phyloP scores from a whole-genome alignment of 2,797 vertebrate genomes.

The Mionectes olivaceus region DNA sequence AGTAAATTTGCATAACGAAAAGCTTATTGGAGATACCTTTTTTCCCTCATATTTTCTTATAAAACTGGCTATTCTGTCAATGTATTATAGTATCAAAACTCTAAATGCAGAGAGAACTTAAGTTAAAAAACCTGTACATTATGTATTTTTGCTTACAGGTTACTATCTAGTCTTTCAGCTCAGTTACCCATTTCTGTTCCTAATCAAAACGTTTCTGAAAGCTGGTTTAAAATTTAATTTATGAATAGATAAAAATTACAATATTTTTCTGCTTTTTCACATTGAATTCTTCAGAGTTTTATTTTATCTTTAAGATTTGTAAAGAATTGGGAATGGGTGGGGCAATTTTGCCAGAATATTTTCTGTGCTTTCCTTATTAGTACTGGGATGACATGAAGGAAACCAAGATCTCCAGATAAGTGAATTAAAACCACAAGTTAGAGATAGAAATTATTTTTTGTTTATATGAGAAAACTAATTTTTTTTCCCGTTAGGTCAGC shows the following conservation, averaged over 20 bases:
- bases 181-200: not conserved
- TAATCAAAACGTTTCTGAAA: not conserved
- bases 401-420: not conserved
- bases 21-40: not conserved
- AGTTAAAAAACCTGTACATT: not conserved
- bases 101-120: not conserved
- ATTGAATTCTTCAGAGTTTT: not conserved
- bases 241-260: not conserved
- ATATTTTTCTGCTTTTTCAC: not conserved
- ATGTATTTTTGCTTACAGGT: not conserved
- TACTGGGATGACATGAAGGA: not conserved
- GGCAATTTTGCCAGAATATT: not conserved
- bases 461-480: not conserved
- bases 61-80: not conserved
- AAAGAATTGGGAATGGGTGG: not conserved
- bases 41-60: not conserved
- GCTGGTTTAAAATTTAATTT: not conserved
- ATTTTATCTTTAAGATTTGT: not conserved
- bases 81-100: not conserved
- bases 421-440: not conserved
- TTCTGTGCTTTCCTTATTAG: not conserved
- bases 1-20: conserved; percentile 27
- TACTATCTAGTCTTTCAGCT: not conserved
- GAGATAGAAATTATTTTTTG: not conserved
- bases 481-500: not conserved